phyloP scores from a whole-genome alignment of 2,797 vertebrate genomes.

The Coracias cyanogaster region DNA sequence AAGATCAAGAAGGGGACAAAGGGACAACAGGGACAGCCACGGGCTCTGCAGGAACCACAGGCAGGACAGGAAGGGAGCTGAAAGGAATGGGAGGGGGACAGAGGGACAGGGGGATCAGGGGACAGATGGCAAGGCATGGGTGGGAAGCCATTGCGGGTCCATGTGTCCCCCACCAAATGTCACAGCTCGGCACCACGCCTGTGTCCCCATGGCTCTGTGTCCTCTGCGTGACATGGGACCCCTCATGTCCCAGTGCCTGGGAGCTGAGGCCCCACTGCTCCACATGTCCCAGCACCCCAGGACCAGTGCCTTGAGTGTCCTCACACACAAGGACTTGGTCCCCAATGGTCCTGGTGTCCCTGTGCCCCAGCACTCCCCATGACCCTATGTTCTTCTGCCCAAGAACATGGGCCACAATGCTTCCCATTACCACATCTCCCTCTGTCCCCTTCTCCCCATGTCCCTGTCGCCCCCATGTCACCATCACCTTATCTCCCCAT shows the following conservation, averaged over 20 bases:
- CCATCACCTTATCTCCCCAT: too few relatives aligned
- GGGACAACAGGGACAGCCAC: accelerated
- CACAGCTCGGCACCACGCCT: accelerated
- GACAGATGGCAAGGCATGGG: background rate
- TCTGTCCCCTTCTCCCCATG: accelerated
- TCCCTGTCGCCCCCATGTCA: too few relatives aligned
- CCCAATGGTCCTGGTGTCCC: background rate
- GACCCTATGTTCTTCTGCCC: background rate
- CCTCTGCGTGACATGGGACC: accelerated
- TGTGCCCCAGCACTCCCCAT: background rate
- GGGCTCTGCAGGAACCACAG: background rate
- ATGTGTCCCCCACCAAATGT: too few relatives aligned
- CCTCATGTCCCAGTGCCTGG: accelerated
- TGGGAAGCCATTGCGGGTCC: accelerated
- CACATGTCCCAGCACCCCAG: accelerated
- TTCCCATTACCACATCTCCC: background rate
- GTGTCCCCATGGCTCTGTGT: accelerated
- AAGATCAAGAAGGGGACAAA: background rate
- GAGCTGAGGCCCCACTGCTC: background rate
- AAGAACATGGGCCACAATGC: background rate
- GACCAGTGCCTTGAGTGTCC: background rate
- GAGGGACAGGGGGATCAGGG: background rate
- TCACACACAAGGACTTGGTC: background rate
- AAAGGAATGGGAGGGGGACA: background rate
- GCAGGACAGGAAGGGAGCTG: background rate